Evolutionary conservation across 2,113 vertebrate species (phyloP), one percentile per base, ranked within the genome.

Genomic region (Dicerorhinus sumatrensis): DNA sequence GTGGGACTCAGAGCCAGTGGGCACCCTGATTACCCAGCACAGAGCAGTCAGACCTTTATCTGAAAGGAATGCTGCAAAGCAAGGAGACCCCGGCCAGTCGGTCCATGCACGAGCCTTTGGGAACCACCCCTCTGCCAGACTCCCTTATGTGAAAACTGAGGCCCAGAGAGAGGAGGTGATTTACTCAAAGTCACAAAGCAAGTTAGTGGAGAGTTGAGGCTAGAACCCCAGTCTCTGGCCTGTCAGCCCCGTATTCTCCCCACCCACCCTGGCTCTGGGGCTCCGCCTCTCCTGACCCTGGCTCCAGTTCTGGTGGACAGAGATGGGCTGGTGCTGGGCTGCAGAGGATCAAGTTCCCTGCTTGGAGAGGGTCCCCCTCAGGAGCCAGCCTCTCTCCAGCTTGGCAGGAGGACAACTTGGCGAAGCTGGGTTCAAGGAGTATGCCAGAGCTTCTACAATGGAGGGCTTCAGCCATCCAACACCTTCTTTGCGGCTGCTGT

Each of bases 401-500:
- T 96, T 98, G 98, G 97, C 97, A 83, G 86, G 65, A 77, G 20
- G 51, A 96, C 94, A 89, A 27, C 82, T 91, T 84, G 87, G 91
- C 3, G 0, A 85, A 92, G 82, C 89, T n/a, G 67, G 85, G 81
- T 89, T 92, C 16, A 0, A 20, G 18, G 60, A 94, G 94, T 93
- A 86, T 88, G 95, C 96, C 96, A 96, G 86, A 86, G 67, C 46
- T 73, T 93, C 95, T 91, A 96, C 86, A 97, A 95, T 83, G 94
- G 82, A 96, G 91, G 95, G 85, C 85, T 97, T 98, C 72, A 94
- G 95, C 77, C 89, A 79, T 39, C 73, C n/a, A 73, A 79, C 63
- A 92, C 80, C 95, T 97, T 81, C 69, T 88, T 92, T 31, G 31
- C 42, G 89, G 91, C 70, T 96, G 86, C 95, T 95, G 93, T 96